Conservation (phyloP, 1,140 invertebrate genomes). For the Mactra quadrangularis region DNA sequence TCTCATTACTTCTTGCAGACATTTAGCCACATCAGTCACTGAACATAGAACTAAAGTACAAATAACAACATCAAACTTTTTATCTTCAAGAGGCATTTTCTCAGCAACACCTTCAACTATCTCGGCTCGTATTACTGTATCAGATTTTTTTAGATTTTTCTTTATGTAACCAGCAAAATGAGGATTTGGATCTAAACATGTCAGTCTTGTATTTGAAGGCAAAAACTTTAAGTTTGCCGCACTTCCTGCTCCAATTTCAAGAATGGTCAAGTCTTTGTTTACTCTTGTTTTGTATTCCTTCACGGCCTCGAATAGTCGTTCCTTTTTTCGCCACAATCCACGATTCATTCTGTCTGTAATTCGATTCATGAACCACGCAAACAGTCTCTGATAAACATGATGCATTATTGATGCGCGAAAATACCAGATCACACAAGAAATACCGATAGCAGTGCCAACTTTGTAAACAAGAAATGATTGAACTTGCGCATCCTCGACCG, state of each 20-base stretch:
- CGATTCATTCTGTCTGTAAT: conserved; percentile 25
- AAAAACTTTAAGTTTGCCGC: conserved; percentile 48
- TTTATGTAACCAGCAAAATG: conserved; percentile 44
- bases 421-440: conserved; percentile 19
- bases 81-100: conserved; percentile 28
- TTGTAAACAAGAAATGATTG: conserved; percentile 35
- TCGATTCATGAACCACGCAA: conserved; percentile 45
- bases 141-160: conserved; percentile 22
- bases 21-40: conserved; percentile 5
- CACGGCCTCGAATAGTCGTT: conserved; percentile 15
- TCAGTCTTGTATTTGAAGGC: conserved; percentile 27
- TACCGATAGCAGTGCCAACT: conserved; percentile 2
- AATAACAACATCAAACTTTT: conserved; percentile 48
- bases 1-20: conserved; percentile 42
- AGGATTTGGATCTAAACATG: conserved; percentile 50
- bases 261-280: conserved; percentile 20
- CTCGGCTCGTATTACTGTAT: conserved; percentile 32
- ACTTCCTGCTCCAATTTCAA: conserved; percentile 48
- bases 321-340: conserved; percentile 28
- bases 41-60: conserved; percentile 54
- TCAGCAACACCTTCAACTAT: conserved; percentile 46
- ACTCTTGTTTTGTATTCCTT: conserved; percentile 2
- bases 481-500: conserved; percentile 8
- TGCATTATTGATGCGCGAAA: conserved; percentile 16
- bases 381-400: conserved; percentile 11